A percentile compares a stretch with the other conserved stretches of the same genome.
These are phyloP conservation scores for Rhea pennata DNA, from an alignment of 2,113 vertebrate species.

Conservation along the genomic window DNA sequence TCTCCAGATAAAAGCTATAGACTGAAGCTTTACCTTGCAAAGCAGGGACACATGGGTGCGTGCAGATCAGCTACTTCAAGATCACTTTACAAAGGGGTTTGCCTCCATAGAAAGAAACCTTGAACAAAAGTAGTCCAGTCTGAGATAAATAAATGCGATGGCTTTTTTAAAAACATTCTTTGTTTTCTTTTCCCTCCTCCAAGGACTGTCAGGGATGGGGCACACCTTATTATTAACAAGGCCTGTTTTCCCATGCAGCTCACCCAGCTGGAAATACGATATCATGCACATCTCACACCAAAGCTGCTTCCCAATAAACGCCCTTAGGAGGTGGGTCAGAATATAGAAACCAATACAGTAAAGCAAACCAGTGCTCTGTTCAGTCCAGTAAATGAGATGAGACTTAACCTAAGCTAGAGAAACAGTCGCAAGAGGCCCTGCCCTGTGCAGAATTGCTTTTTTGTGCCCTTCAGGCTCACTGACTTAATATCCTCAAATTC, in stretches of 20 bases:
- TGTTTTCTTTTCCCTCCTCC: not conserved
- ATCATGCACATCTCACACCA: not conserved
- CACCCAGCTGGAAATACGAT: not conserved
- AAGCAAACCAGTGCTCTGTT: not conserved
- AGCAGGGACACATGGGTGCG: not conserved
- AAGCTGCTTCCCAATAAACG: not conserved
- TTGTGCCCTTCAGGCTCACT: not conserved
- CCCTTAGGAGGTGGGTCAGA: not conserved
- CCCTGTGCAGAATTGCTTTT: accelerated
- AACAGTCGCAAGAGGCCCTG: not conserved
- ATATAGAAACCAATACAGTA: not conserved
- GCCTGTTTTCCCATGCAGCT: not conserved
- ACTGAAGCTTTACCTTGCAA: not conserved
- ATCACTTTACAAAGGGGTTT: not conserved
- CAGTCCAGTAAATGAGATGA: not conserved
- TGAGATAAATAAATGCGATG: not conserved
- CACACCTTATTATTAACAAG: not conserved
- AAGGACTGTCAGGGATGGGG: not conserved
- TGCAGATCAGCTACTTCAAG: not conserved
- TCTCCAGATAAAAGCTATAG: not conserved
- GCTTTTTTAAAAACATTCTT: not conserved
- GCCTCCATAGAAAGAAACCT: not conserved
- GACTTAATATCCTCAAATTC: not conserved
- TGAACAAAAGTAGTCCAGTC: not conserved
- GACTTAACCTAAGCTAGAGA: not conserved